Evolutionary conservation across 2,113 vertebrate species (phyloP).

Genomic region (Reinhardtius hippoglossoides): DNA sequence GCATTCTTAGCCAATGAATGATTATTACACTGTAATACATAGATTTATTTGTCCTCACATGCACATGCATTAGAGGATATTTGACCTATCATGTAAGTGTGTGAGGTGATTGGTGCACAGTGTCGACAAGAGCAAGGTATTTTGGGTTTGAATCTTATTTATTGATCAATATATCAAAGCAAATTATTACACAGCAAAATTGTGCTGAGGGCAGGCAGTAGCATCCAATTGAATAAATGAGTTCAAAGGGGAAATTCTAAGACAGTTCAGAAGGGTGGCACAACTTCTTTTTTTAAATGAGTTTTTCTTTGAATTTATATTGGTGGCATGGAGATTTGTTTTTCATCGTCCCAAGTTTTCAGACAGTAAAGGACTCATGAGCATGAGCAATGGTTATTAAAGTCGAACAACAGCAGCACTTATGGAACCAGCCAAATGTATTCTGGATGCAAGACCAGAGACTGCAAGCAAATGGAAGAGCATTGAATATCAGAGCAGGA

Average conservation of each 20-base stretch:
- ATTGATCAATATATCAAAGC: slow-evolving; percentile 75
- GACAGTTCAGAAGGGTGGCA: slow-evolving; percentile 65
- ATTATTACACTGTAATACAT: background rate
- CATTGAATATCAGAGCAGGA: slow-evolving; percentile 59
- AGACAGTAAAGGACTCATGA: slow-evolving; percentile 77
- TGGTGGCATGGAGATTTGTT: slow-evolving; percentile 35
- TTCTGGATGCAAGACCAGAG: slow-evolving; percentile 64
- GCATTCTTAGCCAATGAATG: background rate
- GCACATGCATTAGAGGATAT: background rate
- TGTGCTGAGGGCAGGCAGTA: slow-evolving; percentile 70
- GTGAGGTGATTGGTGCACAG: background rate
- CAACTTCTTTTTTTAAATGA: slow-evolving; percentile 43
- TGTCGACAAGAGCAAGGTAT: slow-evolving; percentile 16
- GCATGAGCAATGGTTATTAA: slow-evolving; percentile 46
- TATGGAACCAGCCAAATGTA: slow-evolving; percentile 54
- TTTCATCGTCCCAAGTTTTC: slow-evolving; percentile 76
- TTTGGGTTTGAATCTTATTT: slow-evolving; percentile 63
- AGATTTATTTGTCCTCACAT: background rate
- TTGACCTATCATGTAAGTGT: background rate
- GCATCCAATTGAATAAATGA: slow-evolving; percentile 75
- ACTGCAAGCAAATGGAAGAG: slow-evolving; percentile 66
- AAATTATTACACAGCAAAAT: slow-evolving; percentile 82
- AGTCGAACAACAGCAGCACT: slow-evolving; percentile 62
- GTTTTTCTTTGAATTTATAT: slow-evolving; percentile 28
- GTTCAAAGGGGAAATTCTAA: slow-evolving; percentile 60